A percentile compares a stretch with the other conserved stretches of the same genome.
These are phyloP conservation scores for Guaruba guarouba DNA, from an alignment of 2,113 vertebrate species.

Conservation along the genomic window DNA sequence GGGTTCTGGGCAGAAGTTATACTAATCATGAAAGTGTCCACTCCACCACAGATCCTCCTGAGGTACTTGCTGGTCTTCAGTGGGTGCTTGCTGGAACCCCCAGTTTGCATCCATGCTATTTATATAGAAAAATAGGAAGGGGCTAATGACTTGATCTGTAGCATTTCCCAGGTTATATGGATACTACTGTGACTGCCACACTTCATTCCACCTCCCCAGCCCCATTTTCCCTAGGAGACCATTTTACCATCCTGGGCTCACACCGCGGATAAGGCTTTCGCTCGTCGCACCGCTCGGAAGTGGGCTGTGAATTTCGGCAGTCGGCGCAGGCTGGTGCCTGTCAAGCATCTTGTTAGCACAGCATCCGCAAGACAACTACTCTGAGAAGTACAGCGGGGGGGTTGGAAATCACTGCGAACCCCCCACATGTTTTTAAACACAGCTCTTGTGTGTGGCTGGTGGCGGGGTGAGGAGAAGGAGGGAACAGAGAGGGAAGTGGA, in stretches of 20 bases:
- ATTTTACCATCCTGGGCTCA: neutral
- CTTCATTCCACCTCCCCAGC: neutral
- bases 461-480: neutral
- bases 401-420: neutral
- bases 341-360: conserved; percentile 37
- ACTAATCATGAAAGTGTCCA: neutral
- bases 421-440: neutral
- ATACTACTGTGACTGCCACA: rapidly evolving
- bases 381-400: neutral
- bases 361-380: neutral
- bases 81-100: neutral
- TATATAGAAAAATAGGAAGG: neutral
- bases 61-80: neutral
- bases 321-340: neutral
- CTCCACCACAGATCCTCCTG: neutral
- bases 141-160: neutral
- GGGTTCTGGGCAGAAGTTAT: neutral
- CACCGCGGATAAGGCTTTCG: rapidly evolving
- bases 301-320: conserved; percentile 19
- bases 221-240: neutral
- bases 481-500: neutral
- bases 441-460: neutral
- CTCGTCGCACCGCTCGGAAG: neutral
- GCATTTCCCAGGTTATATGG: neutral
- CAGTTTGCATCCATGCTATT: neutral